Evolutionary conservation across 2,113 vertebrate species (phyloP), one percentile per base, ranked within the genome.

Genomic region (Psittacus erithacus): DNA sequence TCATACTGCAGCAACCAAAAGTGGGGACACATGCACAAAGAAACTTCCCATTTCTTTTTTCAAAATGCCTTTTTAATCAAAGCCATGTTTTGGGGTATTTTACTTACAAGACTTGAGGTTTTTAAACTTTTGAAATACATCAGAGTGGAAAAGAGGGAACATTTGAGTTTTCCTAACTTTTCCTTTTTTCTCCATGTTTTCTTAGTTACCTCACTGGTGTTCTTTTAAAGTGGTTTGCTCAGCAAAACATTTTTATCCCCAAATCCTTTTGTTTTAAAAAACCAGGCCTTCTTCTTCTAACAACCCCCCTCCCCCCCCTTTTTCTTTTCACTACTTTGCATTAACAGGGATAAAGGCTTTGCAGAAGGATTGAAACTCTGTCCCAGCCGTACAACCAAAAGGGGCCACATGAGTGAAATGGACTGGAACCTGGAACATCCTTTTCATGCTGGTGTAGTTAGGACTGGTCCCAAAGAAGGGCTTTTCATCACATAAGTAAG

Each of bases 201-300:
- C 55, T 93, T 86, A 71, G 69, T 95, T 92, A 71, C 17, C 31
- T 84, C 39, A 60, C 50, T 67, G 38, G 19, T 46, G 60, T 55
- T 86, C 74, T 91, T 96, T 75, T 71, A 68, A 94, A 95, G 94
- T 90, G 87, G 74, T 92, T 94, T 95, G 19, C 70, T 84, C 53
- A 77, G 57, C 44, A 85, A 74, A 96, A 76, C 22, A 8, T 64
- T 18, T 14, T 71, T 7, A 76, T 91, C 75, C 28, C 6, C 38
- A 57, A 85, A 92, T 57, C 4, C 13, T 89, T 88, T 41, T 65
- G 44, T 87, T 94, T 70, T 24, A 71, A 91, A 86, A 94, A 74
- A 17, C 1, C 6, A 11, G 12, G 20, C 7, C 0, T 33, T 39
- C 87, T 80, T 68, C n/a, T 69, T 60, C 28, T 50, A 33, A 13